Conservation (phyloP, 2,113 vertebrate genomes). For the Saguinus imperator region DNA sequence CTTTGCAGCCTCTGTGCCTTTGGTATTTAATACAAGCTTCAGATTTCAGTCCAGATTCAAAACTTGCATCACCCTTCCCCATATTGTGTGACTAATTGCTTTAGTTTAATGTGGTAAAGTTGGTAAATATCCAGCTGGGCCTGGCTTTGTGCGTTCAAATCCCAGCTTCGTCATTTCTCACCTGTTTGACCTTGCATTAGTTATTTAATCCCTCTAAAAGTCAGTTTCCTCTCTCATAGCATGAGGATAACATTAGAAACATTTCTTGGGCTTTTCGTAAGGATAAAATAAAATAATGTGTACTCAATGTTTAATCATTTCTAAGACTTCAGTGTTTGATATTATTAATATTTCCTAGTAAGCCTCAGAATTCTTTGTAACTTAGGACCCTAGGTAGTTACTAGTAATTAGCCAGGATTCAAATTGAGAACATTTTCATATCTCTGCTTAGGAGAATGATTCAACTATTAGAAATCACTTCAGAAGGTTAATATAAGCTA, state of each 20-base stretch:
- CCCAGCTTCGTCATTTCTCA: not conserved
- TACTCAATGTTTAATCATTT: not conserved
- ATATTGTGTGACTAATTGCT: not conserved
- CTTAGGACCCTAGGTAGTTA: not conserved
- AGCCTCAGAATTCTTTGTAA: slow-evolving; percentile 43
- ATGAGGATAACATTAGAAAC: not conserved
- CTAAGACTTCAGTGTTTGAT: not conserved
- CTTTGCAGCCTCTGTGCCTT: not conserved
- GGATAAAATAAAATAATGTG: not conserved
- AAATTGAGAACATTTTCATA: slow-evolving; percentile 25
- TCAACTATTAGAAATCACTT: slow-evolving; percentile 53
- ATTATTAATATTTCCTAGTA: slow-evolving; percentile 34
- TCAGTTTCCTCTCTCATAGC: not conserved
- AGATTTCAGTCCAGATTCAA: not conserved
- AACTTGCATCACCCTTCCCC: not conserved
- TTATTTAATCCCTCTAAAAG: not conserved
- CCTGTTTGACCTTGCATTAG: not conserved
- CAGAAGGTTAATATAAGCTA: slow-evolving; percentile 47
- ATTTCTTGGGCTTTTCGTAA: not conserved
- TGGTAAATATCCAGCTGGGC: not conserved
- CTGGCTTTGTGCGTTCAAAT: not conserved
- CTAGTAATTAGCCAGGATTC: slow-evolving; percentile 35
- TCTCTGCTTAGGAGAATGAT: not conserved
- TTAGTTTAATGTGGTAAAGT: not conserved
- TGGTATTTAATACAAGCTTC: not conserved